Base-by-base conservation (phyloP, 2,113 vertebrate genomes). In the Murina feae region DNA sequence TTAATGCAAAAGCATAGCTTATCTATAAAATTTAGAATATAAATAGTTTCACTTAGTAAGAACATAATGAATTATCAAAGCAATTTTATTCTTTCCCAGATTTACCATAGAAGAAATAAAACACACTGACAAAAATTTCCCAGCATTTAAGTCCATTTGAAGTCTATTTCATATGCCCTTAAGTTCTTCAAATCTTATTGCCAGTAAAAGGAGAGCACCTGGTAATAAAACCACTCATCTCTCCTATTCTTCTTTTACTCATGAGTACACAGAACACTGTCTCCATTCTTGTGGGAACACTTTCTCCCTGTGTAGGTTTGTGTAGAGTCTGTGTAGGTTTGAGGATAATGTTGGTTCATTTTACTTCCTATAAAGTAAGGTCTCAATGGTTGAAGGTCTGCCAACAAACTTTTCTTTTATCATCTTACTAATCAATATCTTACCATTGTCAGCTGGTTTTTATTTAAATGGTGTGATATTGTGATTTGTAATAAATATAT, bases 71-170 rank as follows among this genome's bases (percentile, higher is more conserved):
- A 53, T 79, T 66, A 80, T 65, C 23, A 68, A 60, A 85, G 10
- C 13, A 42, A 81, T 92, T 96, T 91, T 90, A 90, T 83, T 93
- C 68, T n/a, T 86, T 94, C 49, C 49, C 23, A 47, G 65, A 96
- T 93, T 90, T 88, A 72, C 51, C 44, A 78, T 6, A 72, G 71
- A 94, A 78, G 80, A 94, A 93, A 94, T 74, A 66, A 93, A 92
- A 69, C 9, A 90, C 5, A 5, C 47, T 87, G 75, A 42, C 74
- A 20, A 88, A 93, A 96, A 86, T 39, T 94, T 90, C 79, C 60
- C 21, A 88, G 81, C 35, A 82, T 39, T 83, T 60, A 60, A 69
- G 53, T 79, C 23, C 30, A 82, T 85, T 94, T 81, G 89, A 90
- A 37, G 12, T 85, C 47, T 85, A 18, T 85, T 93, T 93, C 28